phyloP scores from a whole-genome alignment of 2,888 invertebrate genomes.

The Drosophila rubida region DNA sequence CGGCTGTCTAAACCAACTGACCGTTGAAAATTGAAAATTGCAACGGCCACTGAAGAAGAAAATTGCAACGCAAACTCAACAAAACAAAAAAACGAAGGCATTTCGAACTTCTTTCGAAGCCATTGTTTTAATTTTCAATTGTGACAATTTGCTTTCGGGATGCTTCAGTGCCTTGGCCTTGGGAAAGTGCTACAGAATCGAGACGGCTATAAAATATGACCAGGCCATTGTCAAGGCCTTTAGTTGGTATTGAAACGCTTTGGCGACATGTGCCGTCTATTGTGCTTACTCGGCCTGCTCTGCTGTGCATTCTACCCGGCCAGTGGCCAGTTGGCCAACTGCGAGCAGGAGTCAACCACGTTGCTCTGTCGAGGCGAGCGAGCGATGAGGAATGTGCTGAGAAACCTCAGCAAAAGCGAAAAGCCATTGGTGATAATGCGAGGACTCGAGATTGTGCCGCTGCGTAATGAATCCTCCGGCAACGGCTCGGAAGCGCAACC shows the following conservation, averaged over 20 bases:
- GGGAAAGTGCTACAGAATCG: constrained; percentile 65
- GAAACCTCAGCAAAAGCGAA: constrained; percentile 85
- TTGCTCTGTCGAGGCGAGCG: constrained; percentile 86
- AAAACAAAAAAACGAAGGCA: constrained; percentile 43
- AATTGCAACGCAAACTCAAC: constrained; percentile 67
- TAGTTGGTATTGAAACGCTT: constrained; percentile 66
- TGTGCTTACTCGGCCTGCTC: constrained; percentile 31
- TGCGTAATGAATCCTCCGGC: constrained; percentile 65
- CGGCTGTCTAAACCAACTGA: constrained; percentile 73
- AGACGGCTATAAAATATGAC: constrained; percentile 69
- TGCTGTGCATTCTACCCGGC: constrained; percentile 37
- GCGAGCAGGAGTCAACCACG: constrained; percentile 62
- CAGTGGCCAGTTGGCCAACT: constrained; percentile 52
- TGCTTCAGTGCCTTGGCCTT: constrained; percentile 68
- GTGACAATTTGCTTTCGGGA: constrained; percentile 66
- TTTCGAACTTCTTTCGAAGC: constrained; percentile 49
- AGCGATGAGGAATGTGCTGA: constrained; percentile 86
- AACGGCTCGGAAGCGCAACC: constrained; percentile 23
- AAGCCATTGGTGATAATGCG: constrained; percentile 81
- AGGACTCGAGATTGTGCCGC: constrained; percentile 83
- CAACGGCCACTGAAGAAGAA: constrained; percentile 81
- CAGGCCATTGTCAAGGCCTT: constrained; percentile 62
- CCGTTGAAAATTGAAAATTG: constrained; percentile 82
- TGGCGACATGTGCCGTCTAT: constrained; percentile 57
- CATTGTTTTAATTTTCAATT: constrained; percentile 75